Percentiles rank a stretch among this genome's conserved stretches.
These are phyloP conservation scores for Mythimna albipuncta DNA, from an alignment of 2,888 invertebrate genomes.

Conservation along the genomic window DNA sequence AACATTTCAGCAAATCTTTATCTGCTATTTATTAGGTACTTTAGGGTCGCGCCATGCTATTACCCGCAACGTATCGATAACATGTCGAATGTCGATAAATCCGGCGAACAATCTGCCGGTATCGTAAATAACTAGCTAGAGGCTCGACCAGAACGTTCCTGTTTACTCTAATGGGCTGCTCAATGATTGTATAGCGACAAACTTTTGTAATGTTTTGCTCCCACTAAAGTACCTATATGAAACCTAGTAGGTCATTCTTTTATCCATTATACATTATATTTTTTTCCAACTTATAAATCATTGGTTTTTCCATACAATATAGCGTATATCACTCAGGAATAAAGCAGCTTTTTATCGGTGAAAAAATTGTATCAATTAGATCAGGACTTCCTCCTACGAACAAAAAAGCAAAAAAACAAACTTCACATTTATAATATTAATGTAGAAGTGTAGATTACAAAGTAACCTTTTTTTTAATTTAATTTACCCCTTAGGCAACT, in stretches of 20 bases:
- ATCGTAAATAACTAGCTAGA: slow-evolving; percentile 45
- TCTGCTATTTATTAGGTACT: slow-evolving; percentile 52
- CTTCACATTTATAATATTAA: too few species aligned
- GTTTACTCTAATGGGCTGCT: slow-evolving; percentile 28
- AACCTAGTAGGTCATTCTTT: background rate
- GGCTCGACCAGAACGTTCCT: slow-evolving; percentile 35
- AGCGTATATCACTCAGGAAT: too few species aligned
- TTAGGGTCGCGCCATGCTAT: slow-evolving; percentile 40
- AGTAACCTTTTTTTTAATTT: background rate
- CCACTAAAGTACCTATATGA: background rate
- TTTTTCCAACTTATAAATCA: too few species aligned
- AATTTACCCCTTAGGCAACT: too few species aligned
- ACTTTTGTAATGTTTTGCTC: slow-evolving; percentile 1
- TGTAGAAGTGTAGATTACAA: too few species aligned
- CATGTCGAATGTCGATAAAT: slow-evolving; percentile 60
- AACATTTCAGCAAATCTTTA: slow-evolving; percentile 35
- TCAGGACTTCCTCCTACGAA: too few species aligned
- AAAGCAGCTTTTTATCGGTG: too few species aligned
- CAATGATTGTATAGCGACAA: slow-evolving; percentile 20
- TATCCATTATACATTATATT: too few species aligned
- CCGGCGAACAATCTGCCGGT: slow-evolving; percentile 45
- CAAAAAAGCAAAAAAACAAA: too few species aligned
- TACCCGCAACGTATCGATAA: slow-evolving; percentile 63
- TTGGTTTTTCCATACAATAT: too few species aligned
- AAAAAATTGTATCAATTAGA: too few species aligned